A percentile compares a stretch with the other conserved stretches of the same genome.
Conservation (phyloP, 2,888 invertebrate genomes). For the Mythimna pallens region DNA sequence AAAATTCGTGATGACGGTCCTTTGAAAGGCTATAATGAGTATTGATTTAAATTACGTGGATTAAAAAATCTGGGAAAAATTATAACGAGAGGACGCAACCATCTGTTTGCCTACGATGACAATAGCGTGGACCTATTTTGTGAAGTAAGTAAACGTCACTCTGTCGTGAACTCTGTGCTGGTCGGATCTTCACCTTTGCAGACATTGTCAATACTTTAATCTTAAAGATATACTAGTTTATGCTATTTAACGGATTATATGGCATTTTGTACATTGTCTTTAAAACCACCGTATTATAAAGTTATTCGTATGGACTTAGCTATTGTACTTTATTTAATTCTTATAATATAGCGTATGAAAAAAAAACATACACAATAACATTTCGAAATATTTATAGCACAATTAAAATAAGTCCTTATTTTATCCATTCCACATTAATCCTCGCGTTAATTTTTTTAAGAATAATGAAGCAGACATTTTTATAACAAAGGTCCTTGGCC, state of each 20-base stretch:
- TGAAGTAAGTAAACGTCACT: not conserved
- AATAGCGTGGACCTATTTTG: constrained; percentile 73
- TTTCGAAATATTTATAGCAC: constrained; percentile 48
- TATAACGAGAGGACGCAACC: constrained; percentile 87
- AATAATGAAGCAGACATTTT: constrained; percentile 91
- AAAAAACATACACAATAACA: constrained; percentile 32
- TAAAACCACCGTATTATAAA: constrained; percentile 10
- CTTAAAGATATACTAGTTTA: not conserved
- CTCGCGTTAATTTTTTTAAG: constrained; percentile 84
- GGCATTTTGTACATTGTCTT: constrained; percentile 24
- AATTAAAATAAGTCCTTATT: constrained; percentile 54
- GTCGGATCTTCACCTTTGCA: constrained; percentile 1
- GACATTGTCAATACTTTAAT: constrained; percentile 19
- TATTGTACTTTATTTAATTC: constrained; percentile 19
- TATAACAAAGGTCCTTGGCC: constrained; percentile 91
- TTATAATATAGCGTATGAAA: constrained; percentile 17
- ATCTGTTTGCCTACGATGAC: constrained; percentile 72
- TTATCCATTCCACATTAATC: constrained; percentile 77
- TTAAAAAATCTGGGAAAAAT: constrained; percentile 89
- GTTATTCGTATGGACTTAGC: constrained; percentile 15
- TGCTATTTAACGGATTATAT: constrained; percentile 11
- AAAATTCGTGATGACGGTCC: constrained; percentile 87
- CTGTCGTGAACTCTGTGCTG: not conserved
- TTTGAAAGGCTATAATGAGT: constrained; percentile 89
- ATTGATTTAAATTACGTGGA: constrained; percentile 90